Base-by-base conservation (phyloP, 2,797 vertebrate species). In the Sorex maritimensis region DNA sequence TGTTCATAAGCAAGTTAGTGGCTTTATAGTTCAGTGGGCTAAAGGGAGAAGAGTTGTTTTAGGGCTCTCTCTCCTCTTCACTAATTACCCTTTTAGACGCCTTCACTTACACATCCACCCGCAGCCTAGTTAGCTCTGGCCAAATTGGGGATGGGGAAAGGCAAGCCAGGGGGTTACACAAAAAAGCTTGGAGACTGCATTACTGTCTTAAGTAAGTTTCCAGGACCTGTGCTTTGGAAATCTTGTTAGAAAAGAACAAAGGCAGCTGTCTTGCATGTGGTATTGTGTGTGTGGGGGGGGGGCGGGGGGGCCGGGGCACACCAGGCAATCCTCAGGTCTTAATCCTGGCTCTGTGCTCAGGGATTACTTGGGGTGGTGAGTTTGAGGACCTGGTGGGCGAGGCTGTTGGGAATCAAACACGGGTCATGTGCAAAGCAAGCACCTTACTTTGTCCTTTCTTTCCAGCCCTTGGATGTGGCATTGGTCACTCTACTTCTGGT, bases 1-100 rank as follows among this genome's bases (percentile, higher is more conserved):
- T 73, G 1, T 65, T 85, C n/a, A 79, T 71, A 44, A 77, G 30
- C 49, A 85, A 44, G 21, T 87, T 79, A 73, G 24, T 87, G 86
- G 74, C 74, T 30, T 30, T 23, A 6, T 38, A 84, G 41, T n/a
- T 58, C 21, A 44, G 34, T 21, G 44, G 69, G 26, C 15, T 74
- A 46, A 38, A 8, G 71, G 11, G 21, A 81, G 73, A 94, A 61
- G 11, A 52, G 46, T 58, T 72, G 24, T 38, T 80, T 74, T 75
- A 52, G 61, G 71, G 46, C 74, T 88, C 28, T 78, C 11, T 6
- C 90, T 63, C 11, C 61, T 17, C n/a, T 82, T 92, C n/a, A 6
- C 38, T 63, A 61, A 63, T 81, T 74, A 34, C 7, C 81, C 14
- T 78, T 78, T 84, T 73, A 94, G 34, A 84, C 30, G 65, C 4